Evolutionary conservation across 2,797 vertebrate species (phyloP).

Genomic region (Pipistrellus pygmaeus): DNA sequence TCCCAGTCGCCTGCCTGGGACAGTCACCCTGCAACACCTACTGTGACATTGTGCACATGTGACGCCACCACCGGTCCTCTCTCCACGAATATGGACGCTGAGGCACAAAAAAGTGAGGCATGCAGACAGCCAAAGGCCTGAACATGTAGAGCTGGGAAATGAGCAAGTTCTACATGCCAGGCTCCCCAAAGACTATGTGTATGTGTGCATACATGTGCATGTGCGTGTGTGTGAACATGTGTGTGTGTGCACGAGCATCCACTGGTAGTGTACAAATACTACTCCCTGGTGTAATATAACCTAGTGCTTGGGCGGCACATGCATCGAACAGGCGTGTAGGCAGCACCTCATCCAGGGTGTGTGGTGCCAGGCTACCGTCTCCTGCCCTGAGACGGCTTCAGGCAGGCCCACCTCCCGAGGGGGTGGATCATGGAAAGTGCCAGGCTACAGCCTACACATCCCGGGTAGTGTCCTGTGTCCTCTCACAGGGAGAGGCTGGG

Average conservation of each 20-base stretch:
- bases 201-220: not conserved
- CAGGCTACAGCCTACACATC: not conserved
- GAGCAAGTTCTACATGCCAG: not conserved
- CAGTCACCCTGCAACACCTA: accelerated
- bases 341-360: not conserved
- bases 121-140: not conserved
- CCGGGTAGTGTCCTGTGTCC: not conserved
- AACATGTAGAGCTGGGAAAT: not conserved
- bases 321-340: accelerated
- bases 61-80: not conserved
- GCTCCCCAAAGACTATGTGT: not conserved
- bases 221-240: not conserved
- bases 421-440: not conserved
- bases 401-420: not conserved
- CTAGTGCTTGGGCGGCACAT: accelerated
- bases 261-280: accelerated
- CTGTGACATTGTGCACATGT: accelerated
- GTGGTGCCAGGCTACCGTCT: too few species aligned
- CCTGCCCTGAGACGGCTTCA: not conserved
- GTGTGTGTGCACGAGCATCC: not conserved
- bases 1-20: accelerated
- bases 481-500: not conserved
- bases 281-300: too few species aligned
- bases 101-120: accelerated
- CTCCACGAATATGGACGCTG: not conserved